Percentiles rank a stretch among this genome's conserved stretches.
phyloP scores from a whole-genome alignment of 2,888 invertebrate species.

The Corbicula japonica region DNA sequence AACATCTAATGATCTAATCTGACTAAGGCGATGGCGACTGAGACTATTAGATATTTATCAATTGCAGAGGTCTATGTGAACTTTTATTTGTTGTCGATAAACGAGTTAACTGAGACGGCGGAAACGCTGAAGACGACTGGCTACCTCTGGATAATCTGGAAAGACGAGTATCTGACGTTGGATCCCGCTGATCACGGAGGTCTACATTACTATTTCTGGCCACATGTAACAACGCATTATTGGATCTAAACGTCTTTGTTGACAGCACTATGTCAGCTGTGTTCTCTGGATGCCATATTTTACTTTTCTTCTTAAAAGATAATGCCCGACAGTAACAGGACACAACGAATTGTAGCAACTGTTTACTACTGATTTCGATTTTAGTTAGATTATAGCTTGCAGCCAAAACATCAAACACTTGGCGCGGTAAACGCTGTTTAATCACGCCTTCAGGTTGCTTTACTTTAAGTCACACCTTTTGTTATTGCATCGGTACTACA shows the following conservation, averaged over 20 bases:
- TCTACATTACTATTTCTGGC: constrained; percentile 32
- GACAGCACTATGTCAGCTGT: too few species aligned
- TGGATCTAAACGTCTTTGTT: too few species aligned
- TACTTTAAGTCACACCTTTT: too few species aligned
- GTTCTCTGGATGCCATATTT: background rate
- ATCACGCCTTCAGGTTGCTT: too few species aligned
- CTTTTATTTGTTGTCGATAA: constrained; percentile 41
- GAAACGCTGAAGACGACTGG: constrained; percentile 53
- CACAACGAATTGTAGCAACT: background rate
- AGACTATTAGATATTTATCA: too few species aligned
- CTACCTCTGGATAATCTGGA: constrained; percentile 45
- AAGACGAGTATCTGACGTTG: constrained; percentile 46
- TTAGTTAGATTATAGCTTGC: background rate
- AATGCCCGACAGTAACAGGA: background rate
- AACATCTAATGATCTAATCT: too few species aligned
- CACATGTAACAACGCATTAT: too few species aligned
- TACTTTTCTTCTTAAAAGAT: background rate
- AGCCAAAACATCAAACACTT: background rate
- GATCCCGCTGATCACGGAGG: constrained; percentile 25
- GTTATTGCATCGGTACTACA: too few species aligned
- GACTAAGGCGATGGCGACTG: too few species aligned
- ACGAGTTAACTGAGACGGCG: constrained; percentile 39
- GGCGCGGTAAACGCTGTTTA: too few species aligned
- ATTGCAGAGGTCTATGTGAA: constrained; percentile 47
- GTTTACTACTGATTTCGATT: background rate